Percentiles rank a stretch among this genome's conserved stretches.
phyloP scores from a whole-genome alignment of 1,140 invertebrate species.

The Aleiodes sp. region DNA sequence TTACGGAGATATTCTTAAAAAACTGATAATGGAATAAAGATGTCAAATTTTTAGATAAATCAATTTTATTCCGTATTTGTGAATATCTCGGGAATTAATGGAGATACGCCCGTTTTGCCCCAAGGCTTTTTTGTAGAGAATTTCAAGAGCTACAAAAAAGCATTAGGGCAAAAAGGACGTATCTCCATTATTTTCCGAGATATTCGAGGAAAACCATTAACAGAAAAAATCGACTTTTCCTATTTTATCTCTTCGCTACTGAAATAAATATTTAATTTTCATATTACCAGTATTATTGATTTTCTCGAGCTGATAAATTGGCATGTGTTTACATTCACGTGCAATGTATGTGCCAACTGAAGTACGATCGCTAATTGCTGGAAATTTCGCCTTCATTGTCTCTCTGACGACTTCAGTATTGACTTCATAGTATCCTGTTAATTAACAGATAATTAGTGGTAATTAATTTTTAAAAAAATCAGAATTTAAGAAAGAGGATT shows the following conservation, averaged over 20 bases:
- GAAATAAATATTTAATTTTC: slow-evolving; percentile 41
- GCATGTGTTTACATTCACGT: slow-evolving; percentile 75
- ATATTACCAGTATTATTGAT: slow-evolving; percentile 50
- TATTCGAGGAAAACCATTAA: too few relatives aligned
- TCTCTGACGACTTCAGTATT: slow-evolving; percentile 80
- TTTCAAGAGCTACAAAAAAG: too few relatives aligned
- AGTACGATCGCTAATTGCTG: slow-evolving; percentile 74
- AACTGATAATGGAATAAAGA: too few relatives aligned
- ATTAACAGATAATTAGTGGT: background rate
- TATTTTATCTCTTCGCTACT: background rate
- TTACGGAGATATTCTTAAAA: too few relatives aligned
- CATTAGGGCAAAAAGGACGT: too few relatives aligned
- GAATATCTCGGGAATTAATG: background rate
- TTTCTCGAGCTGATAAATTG: slow-evolving; percentile 80
- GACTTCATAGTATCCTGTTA: slow-evolving; percentile 82
- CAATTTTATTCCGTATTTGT: too few relatives aligned
- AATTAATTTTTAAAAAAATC: too few relatives aligned
- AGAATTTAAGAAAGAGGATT: too few relatives aligned
- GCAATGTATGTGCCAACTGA: slow-evolving; percentile 76
- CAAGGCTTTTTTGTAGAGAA: background rate
- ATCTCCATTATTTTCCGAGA: too few relatives aligned
- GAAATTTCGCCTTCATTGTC: slow-evolving; percentile 80
- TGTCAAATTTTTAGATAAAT: too few relatives aligned
- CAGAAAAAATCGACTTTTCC: too few relatives aligned
- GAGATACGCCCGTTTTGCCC: too few relatives aligned